Base-by-base conservation (phyloP, 1,140 invertebrate species). In the Cyphomyrmex costatus region DNA sequence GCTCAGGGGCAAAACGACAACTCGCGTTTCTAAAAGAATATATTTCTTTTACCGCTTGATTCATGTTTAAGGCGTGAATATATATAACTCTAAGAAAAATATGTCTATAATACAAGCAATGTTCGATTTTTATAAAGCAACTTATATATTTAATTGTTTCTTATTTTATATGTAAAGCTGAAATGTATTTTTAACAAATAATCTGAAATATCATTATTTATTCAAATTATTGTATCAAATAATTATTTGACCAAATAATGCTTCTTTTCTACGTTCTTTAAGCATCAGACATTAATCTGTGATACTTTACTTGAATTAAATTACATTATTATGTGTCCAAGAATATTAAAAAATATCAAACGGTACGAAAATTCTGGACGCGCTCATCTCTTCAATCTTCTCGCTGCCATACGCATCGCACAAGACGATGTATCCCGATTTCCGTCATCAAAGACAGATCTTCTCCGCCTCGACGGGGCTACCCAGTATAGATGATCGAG, bases 401-500 rank as follows among this genome's bases (percentile, higher is more conserved):
- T 58, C 12, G n/a, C 60, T 65, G 33, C 49, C 42, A 30, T 6
- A 49, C 60, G 42, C 46, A n/a, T 27, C 16, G 27, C 10, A 4
- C 7, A 27, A 19, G 24, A 61, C 70, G 73, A 78, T 21, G 14
- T 36, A 78, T 65, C 49, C 21, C 46, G 36, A 42, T 27, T 56
- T 51, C 42, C 19, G 68, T 88, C 79, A 78, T 87, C 84, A 86
- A 86, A 85, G 80, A 63, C 66, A 51, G 68, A 83, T 83, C 33
- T 60, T 21, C 53, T 49, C 36, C 36, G 21, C 49, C 65, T 58
- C 53, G 56, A 77, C 6, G 46, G 60, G 70, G 74, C 56, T 86
- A 90, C 89, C 88, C 80, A 89, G 88, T 86, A 83, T 88, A 88
- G 86, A 90, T 77, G 88, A 82, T 89, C 86, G 88, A 92, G 87